Evolutionary conservation across 1,140 invertebrate genomes (phyloP), one percentile per base, ranked within the genome.

Genomic region (Sminthurinus signatus): DNA sequence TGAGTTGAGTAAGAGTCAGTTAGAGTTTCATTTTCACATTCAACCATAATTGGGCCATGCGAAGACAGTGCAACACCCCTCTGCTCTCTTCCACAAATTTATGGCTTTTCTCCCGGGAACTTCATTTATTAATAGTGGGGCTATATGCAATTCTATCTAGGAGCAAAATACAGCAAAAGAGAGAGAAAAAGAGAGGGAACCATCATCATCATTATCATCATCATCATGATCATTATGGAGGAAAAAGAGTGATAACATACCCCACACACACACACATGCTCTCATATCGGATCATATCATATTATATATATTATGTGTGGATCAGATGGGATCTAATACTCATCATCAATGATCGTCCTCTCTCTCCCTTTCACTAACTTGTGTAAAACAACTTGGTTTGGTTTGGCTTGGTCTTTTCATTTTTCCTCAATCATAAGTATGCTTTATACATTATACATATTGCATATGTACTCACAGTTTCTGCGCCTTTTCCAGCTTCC

Each of bases 121-220:
- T 58, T 72, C 70, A 72, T 72, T 72, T 72, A 72, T 72, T 72
- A 72, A 72, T 72, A 72, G n/a, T n/a, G n/a, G n/a, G 70, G 64
- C 70, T 64, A 68, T 72, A 63, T 68, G 55, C 62, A 65, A 64
- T 65, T 65, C 60, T 64, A 61, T 70, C 65, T 62, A 60, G 48
- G n/a, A n/a, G n/a, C n/a, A n/a, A n/a, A n/a, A n/a, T n/a, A n/a
- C n/a, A n/a, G n/a, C n/a, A n/a, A n/a, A n/a, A n/a, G n/a, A n/a
- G n/a, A n/a, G n/a, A n/a, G n/a, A n/a, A n/a, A n/a, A n/a, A n/a
- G n/a, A n/a, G n/a, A n/a, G n/a, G n/a, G n/a, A n/a, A 61, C 56
- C 36, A 61, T 52, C 48, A 55, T 63, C 59, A 59, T 64, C 60
- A 65, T 68, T 51, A 60, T 70, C 60, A 60, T 43, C 51, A 60